Percentiles rank a stretch among this genome's conserved stretches.
These are phyloP conservation scores for Podargus strigoides DNA, from an alignment of 2,797 vertebrate species.

Conservation along the genomic window DNA sequence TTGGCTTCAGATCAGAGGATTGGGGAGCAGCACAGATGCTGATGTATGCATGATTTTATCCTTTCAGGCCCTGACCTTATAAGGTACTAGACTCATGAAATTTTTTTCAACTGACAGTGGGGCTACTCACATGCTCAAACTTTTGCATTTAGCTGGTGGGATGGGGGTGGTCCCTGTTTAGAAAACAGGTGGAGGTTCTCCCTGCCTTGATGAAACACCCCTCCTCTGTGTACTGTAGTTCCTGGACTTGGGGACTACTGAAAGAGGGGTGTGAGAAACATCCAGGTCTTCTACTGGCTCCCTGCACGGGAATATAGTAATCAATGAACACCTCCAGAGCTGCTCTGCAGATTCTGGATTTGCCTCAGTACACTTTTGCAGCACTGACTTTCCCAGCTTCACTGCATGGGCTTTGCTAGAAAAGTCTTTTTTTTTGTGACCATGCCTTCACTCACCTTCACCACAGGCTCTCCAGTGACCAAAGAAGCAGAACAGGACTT, in stretches of 20 bases:
- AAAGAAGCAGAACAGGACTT: constrained; percentile 80
- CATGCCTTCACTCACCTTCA: constrained; percentile 64
- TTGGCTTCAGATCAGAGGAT: constrained; percentile 37
- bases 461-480: constrained; percentile 84
- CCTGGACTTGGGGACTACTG: background rate
- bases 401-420: background rate
- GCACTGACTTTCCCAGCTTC: background rate
- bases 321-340: background rate
- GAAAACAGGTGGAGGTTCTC: background rate
- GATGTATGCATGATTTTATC: background rate
- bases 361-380: background rate
- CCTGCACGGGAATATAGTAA: background rate
- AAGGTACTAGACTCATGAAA: background rate
- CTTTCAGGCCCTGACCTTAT: background rate
- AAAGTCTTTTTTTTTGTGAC: background rate
- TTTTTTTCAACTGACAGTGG: background rate
- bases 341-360: background rate
- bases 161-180: background rate
- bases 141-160: background rate
- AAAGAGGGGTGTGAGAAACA: background rate
- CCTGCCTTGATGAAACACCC: background rate
- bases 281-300: background rate
- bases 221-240: background rate
- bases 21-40: background rate
- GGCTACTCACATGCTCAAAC: background rate